These are phyloP conservation scores for Mimachlamys varia DNA, from an alignment of 2,888 invertebrate genomes.

Conservation along the genomic window DNA sequence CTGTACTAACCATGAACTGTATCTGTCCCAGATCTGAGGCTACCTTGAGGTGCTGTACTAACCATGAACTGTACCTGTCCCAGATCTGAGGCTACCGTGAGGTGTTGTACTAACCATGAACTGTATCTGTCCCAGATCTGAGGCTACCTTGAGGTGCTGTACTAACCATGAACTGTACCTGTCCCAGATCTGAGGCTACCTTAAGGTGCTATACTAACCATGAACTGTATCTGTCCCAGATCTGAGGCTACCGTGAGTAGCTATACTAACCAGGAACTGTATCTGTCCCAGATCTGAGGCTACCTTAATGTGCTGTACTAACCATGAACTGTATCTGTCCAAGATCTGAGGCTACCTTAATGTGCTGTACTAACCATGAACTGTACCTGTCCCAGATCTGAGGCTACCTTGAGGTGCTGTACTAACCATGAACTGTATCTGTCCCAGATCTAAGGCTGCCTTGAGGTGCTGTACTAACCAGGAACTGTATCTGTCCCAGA, in stretches of 20 bases:
- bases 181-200: constrained; percentile 96
- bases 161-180: constrained; percentile 93
- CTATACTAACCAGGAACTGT: too few relatives aligned
- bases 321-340: constrained; percentile 95
- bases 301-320: constrained; percentile 90
- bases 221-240: constrained; percentile 95
- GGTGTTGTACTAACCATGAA: constrained; percentile 88
- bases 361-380: constrained; percentile 88
- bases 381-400: constrained; percentile 98
- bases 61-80: constrained; percentile 95
- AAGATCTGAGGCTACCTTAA: constrained; percentile 95
- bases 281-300: constrained; percentile 97
- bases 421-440: constrained; percentile 93
- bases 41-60: constrained; percentile 90
- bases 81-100: constrained; percentile 95
- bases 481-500: constrained; percentile 97
- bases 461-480: constrained; percentile 90
- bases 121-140: constrained; percentile 98
- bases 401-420: constrained; percentile 90
- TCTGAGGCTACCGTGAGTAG: constrained; percentile 94
- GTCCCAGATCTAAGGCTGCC: constrained; percentile 96
- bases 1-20: constrained; percentile 90
- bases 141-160: constrained; percentile 90
- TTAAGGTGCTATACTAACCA: constrained; percentile 91
- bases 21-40: constrained; percentile 97